These are phyloP conservation scores for Zelostemma sp. DNA, from an alignment of 1,140 invertebrate genomes.

Conservation along the genomic window DNA sequence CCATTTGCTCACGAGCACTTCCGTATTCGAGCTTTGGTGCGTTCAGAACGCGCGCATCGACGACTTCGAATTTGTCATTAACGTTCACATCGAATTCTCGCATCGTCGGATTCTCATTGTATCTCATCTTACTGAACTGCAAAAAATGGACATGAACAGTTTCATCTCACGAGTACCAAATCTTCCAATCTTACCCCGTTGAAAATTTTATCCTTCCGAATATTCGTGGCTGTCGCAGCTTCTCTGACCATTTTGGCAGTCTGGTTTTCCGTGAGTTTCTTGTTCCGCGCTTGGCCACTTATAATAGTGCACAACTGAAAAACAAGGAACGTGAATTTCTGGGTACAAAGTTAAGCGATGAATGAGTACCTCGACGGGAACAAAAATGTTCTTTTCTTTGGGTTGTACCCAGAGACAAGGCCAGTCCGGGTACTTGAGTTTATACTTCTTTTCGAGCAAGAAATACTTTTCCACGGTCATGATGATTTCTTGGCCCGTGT, in stretches of 20 bases:
- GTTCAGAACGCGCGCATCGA: constrained; percentile 72
- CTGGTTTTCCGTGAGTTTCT: constrained; percentile 73
- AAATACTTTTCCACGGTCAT: constrained; percentile 73
- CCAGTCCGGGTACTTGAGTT: constrained; percentile 71
- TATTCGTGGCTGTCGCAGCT: constrained; percentile 74
- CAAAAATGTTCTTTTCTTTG: constrained; percentile 57
- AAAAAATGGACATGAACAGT: neutral
- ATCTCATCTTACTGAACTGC: constrained; percentile 6
- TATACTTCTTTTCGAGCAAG: constrained; percentile 58
- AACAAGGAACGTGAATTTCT: neutral
- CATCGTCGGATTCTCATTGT: constrained; percentile 69
- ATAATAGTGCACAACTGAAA: constrained; percentile 72
- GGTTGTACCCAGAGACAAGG: constrained; percentile 71
- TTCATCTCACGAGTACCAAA: too few relatives aligned
- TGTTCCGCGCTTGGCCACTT: constrained; percentile 73
- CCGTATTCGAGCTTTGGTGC: constrained; percentile 72
- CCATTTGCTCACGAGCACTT: constrained; percentile 18
- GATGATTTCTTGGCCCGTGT: constrained; percentile 42
- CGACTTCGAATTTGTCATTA: constrained; percentile 68
- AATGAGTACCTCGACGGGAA: constrained; percentile 53
- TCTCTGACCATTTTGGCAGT: constrained; percentile 75
- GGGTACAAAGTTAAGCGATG: neutral
- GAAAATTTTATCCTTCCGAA: constrained; percentile 76
- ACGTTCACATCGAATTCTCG: constrained; percentile 75
- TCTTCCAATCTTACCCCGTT: constrained; percentile 64